Evolutionary conservation across 2,888 invertebrate genomes (phyloP), one percentile per base, ranked within the genome.

Genomic region (Margaritifera margaritifera): DNA sequence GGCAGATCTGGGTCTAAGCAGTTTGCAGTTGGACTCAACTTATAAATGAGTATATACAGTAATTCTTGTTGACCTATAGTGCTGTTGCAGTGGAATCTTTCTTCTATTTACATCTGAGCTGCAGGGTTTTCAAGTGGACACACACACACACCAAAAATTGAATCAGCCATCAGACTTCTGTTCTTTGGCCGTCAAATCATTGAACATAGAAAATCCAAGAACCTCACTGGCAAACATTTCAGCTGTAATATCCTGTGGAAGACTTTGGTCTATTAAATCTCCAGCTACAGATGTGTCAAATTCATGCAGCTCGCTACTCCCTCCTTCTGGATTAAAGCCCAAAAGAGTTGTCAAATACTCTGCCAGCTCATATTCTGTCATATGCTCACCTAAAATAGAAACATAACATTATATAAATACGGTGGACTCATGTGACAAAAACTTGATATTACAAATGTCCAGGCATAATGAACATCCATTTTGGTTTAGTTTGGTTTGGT

Each of bases 351-450:
- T 85, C 55, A 90, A 79, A 72, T 88, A 88, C 71, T 90, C 89
- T 0, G 89, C 88, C 55, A 90, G 75, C 72, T 90, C 90, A 68
- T 85, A 83, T 68, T 89, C 89, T 20, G 87, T 89, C 87, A 90
- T 89, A 71, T 88, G 88, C 71, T 90, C 90, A 56, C 90, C 90
- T 89, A 77, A 6, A 77, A 68, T 18, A 60, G 20, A 64, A 59
- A 55, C 19, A 65, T 42, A 42, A 11, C 42, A 42, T 42, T 3
- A 27, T 5, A 25, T 24, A 50, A 22, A 62, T 56, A 18, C 5
- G 6, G 8, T n/a, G 22, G 20, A 20, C 1, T 57, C 19, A 25
- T 57, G 15, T 5, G 1, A 18, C 24, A n/a, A 57, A 57, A 19
- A 18, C 22, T 22, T 19, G 54, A 52, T n/a, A 5, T 18, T 31